A percentile compares a stretch with the other conserved stretches of the same genome.
Evolutionary conservation across 2,113 vertebrate genomes (phyloP).

Genomic region (Pristiophorus japonicus): DNA sequence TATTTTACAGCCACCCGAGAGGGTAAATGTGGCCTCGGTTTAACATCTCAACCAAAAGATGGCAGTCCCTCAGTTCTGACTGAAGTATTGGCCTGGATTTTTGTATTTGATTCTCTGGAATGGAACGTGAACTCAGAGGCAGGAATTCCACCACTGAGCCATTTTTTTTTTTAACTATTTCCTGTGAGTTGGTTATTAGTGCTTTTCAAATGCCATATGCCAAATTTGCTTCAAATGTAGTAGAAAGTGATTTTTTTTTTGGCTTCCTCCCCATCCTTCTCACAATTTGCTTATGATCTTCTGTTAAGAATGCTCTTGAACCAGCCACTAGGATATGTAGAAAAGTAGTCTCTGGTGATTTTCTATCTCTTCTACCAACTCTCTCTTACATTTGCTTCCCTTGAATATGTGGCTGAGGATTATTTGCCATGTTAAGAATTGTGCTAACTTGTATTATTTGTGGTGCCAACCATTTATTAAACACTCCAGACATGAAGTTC

Average conservation of each 20-base stretch:
- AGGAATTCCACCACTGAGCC: background rate
- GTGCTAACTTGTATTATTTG: background rate
- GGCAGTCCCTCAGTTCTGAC: background rate
- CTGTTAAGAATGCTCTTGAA: background rate
- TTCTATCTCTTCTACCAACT: background rate
- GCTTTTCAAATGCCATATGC: background rate
- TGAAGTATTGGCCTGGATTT: background rate
- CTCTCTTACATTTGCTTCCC: background rate
- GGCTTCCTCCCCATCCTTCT: background rate
- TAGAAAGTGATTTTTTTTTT: background rate
- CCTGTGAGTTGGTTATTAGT: background rate
- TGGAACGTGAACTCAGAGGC: background rate
- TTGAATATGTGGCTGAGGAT: background rate
- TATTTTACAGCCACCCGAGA: background rate
- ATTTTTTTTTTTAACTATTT: background rate
- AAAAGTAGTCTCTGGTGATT: background rate
- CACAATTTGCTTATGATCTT: background rate
- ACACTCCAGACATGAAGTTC: background rate
- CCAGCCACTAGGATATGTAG: background rate
- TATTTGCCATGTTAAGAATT: background rate
- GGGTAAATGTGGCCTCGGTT: background rate
- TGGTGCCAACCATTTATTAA: background rate
- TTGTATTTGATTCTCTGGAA: background rate
- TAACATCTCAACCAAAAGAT: background rate
- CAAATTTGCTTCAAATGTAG: background rate